These are phyloP conservation scores for Aphelinus certus DNA, from an alignment of 1,140 invertebrate species.

Conservation along the genomic window DNA sequence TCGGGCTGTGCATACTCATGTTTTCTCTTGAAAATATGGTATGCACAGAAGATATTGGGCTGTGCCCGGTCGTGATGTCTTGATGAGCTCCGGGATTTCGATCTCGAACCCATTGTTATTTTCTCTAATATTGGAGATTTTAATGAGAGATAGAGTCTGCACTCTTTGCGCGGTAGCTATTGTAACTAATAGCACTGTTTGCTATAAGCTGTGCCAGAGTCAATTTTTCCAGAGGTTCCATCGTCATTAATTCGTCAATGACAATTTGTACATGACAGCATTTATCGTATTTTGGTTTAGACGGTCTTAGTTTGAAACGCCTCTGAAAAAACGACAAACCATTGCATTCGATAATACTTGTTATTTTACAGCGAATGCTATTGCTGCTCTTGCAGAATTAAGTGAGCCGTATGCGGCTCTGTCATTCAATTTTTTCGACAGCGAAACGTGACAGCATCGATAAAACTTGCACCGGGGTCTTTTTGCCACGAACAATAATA, in stretches of 20 bases:
- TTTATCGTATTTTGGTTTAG: slow-evolving; percentile 33
- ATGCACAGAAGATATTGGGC: slow-evolving; percentile 14
- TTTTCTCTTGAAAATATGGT: slow-evolving; percentile 25
- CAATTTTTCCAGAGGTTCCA: slow-evolving; percentile 11
- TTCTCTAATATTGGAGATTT: slow-evolving; percentile 37
- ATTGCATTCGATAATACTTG: not conserved
- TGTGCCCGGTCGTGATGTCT: slow-evolving; percentile 22
- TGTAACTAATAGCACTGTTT: slow-evolving; percentile 42
- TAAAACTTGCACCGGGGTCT: too few relatives aligned
- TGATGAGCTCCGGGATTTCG: slow-evolving; percentile 37
- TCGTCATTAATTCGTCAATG: slow-evolving; percentile 36
- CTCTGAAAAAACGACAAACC: slow-evolving; percentile 32
- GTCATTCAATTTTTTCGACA: not conserved
- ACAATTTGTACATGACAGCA: slow-evolving; percentile 40
- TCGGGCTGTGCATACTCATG: slow-evolving; percentile 23
- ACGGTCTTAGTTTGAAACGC: slow-evolving; percentile 21
- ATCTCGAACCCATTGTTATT: slow-evolving; percentile 19
- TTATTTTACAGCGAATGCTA: not conserved
- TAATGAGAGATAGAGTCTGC: slow-evolving; percentile 45
- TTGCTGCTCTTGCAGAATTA: not conserved
- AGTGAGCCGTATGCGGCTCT: not conserved
- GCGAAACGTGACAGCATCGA: too few relatives aligned
- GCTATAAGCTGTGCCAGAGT: slow-evolving; percentile 32
- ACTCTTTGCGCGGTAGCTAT: slow-evolving; percentile 46
- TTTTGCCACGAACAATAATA: too few relatives aligned